Percentiles rank a stretch among this genome's conserved stretches.
Evolutionary conservation across 2,797 vertebrate genomes (phyloP).

Genomic region (Sebastes itinus): DNA sequence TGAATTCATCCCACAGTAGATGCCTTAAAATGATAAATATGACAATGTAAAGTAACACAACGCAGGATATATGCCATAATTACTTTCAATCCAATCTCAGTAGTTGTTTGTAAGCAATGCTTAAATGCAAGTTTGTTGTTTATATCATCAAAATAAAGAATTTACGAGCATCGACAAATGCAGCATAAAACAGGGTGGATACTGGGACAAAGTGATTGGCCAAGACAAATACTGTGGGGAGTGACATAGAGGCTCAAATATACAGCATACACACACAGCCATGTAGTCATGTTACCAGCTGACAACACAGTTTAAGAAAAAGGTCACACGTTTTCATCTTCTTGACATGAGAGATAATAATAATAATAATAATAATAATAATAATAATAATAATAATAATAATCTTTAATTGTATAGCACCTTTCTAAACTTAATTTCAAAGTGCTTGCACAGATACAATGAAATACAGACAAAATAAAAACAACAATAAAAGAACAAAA

Average conservation of each 20-base stretch:
- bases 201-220: conserved; percentile 56
- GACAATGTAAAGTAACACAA: fast-evolving
- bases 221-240: conserved; percentile 60
- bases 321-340: neutral
- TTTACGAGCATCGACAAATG: conserved; percentile 25
- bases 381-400: too few species aligned
- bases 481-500: too few species aligned
- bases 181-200: conserved; percentile 17
- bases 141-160: fast-evolving
- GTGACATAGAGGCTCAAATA: conserved; percentile 46
- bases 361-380: too few species aligned
- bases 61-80: fast-evolving
- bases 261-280: neutral
- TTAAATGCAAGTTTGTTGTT: neutral
- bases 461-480: too few species aligned
- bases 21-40: fast-evolving
- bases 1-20: fast-evolving
- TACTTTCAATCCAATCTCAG: fast-evolving
- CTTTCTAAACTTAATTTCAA: too few species aligned
- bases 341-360: neutral
- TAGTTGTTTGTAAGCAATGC: neutral
- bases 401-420: too few species aligned
- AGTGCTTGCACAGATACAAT: too few species aligned
- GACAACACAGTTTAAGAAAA: neutral
- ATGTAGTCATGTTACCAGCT: neutral